A percentile compares a stretch with the other conserved stretches of the same genome.
phyloP scores from a whole-genome alignment of 2,113 vertebrate genomes.

The Alosa alosa region DNA sequence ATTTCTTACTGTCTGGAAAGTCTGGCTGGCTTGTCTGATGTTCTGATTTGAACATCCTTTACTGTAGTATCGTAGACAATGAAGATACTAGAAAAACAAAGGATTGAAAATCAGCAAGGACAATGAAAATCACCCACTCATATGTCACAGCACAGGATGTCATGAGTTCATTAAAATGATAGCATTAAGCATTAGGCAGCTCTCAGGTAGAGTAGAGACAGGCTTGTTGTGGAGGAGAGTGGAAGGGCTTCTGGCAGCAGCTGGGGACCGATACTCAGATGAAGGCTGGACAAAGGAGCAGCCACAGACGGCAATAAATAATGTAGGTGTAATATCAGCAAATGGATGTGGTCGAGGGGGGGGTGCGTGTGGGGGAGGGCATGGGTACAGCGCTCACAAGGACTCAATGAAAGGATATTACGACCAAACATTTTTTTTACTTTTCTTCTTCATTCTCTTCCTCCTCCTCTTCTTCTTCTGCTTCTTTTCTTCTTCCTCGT shows the following conservation, averaged over 20 bases:
- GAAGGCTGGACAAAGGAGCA: slow-evolving; percentile 53
- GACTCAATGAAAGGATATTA: slow-evolving; percentile 50
- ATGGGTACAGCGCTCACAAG: slow-evolving; percentile 65
- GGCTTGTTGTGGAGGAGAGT: too few species aligned
- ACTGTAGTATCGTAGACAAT: neutral
- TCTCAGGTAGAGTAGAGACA: too few species aligned
- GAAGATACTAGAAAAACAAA: too few species aligned
- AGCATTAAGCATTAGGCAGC: too few species aligned
- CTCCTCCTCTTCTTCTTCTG: neutral
- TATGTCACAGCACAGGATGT: too few species aligned
- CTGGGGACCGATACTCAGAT: neutral
- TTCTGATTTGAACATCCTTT: neutral
- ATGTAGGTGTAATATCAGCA: slow-evolving; percentile 75
- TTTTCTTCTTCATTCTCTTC: slow-evolving; percentile 48
- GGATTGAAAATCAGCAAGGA: neutral
- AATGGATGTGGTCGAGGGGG: slow-evolving; percentile 60
- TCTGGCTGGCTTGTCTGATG: neutral
- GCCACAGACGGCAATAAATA: slow-evolving; percentile 70
- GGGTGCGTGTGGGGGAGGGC: slow-evolving; percentile 53
- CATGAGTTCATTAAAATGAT: too few species aligned
- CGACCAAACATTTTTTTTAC: neutral
- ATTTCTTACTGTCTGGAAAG: neutral
- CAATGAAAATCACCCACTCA: neutral
- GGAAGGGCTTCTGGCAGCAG: too few species aligned
- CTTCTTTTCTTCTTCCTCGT: neutral